Percentiles rank a stretch among this genome's conserved stretches.
Evolutionary conservation across 2,797 vertebrate genomes (phyloP).

Genomic region (Melanitta fusca): DNA sequence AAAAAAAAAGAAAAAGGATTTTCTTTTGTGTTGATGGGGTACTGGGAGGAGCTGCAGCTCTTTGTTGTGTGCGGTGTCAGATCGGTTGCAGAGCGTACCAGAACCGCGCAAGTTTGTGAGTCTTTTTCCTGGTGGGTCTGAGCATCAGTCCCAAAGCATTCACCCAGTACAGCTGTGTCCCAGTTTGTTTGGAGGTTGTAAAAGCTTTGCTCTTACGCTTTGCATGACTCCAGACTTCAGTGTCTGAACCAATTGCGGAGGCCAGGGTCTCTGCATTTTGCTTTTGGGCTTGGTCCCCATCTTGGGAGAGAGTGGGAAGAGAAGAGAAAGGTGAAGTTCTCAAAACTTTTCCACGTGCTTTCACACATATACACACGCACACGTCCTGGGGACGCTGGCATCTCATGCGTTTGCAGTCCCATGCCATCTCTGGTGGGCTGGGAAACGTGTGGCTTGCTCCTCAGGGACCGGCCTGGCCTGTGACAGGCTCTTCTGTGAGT

Average conservation of each 20-base stretch:
- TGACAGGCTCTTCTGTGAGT: neutral
- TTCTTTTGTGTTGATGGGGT: fast-evolving
- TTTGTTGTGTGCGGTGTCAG: neutral
- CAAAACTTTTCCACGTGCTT: neutral
- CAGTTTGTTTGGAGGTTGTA: neutral
- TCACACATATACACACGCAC: neutral
- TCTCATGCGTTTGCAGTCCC: neutral
- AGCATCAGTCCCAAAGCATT: neutral
- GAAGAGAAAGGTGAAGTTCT: neutral
- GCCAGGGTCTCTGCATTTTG: neutral
- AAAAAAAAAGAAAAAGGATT: neutral
- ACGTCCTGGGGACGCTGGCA: neutral
- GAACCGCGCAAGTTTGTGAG: neutral
- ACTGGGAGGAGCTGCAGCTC: neutral
- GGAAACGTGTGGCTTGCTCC: neutral
- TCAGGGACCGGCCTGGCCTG: neutral
- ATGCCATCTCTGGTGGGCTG: neutral
- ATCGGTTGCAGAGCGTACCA: neutral
- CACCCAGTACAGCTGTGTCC: neutral
- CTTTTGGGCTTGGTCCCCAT: neutral
- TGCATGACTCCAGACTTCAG: neutral
- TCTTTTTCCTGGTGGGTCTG: neutral
- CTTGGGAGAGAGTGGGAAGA: neutral
- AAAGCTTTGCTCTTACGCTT: neutral
- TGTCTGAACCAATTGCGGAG: neutral